Percentiles rank a stretch among this genome's conserved stretches.
These are phyloP conservation scores for Aplochiton taeniatus DNA, from an alignment of 2,797 vertebrate genomes.

Conservation along the genomic window DNA sequence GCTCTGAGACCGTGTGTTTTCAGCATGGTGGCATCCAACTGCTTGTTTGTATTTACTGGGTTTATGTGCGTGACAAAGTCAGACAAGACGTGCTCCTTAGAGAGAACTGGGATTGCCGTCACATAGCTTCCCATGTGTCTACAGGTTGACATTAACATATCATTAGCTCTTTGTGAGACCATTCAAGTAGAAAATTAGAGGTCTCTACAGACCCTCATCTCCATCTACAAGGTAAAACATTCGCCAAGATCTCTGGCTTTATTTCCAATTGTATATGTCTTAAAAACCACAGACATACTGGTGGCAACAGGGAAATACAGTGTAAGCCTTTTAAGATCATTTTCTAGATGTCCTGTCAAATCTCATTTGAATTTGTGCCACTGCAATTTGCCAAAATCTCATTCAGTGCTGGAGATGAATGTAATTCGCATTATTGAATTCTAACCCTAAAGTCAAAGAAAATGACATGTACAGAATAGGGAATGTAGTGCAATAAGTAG, in stretches of 20 bases:
- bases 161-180: constrained; percentile 72
- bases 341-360: background rate
- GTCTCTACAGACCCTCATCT: constrained; percentile 61
- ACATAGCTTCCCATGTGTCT: constrained; percentile 66
- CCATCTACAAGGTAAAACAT: constrained; percentile 58
- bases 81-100: constrained; percentile 47
- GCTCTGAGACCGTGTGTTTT: constrained; percentile 34
- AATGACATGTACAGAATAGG: constrained; percentile 48
- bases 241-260: constrained; percentile 9
- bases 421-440: constrained; percentile 31
- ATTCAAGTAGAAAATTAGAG: constrained; percentile 75
- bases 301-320: too few relatives aligned
- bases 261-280: too few relatives aligned
- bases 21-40: constrained; percentile 37
- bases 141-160: constrained; percentile 74
- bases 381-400: background rate
- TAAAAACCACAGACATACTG: too few relatives aligned
- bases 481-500: constrained; percentile 43
- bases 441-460: constrained; percentile 50
- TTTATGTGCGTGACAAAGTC: constrained; percentile 68
- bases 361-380: constrained; percentile 12
- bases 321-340: constrained; percentile 4
- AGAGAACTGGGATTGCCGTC: constrained; percentile 71
- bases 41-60: constrained; percentile 67
- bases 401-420: constrained; percentile 11